phyloP scores from a whole-genome alignment of 2,888 invertebrate genomes.

The Drosophila maculinotata region DNA sequence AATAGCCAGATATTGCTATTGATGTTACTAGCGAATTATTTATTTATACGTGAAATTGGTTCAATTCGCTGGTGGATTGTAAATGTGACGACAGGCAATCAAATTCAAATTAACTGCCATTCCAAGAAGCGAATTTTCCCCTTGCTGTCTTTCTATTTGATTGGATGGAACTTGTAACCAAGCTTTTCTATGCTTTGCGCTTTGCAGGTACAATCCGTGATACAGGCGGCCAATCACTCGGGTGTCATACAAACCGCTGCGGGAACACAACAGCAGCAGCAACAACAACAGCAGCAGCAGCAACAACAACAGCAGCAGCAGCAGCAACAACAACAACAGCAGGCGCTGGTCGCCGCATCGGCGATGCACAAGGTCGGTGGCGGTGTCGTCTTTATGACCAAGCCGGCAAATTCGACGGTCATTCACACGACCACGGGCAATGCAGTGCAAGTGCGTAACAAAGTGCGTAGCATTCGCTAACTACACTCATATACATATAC shows the following conservation, averaged over 20 bases:
- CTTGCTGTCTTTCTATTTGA: background rate
- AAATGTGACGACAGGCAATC: too few relatives aligned
- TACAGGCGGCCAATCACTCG: constrained; percentile 97
- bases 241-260: constrained; percentile 98
- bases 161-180: too few relatives aligned
- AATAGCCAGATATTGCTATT: too few relatives aligned
- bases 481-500: constrained; percentile 10
- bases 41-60: too few relatives aligned
- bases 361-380: constrained; percentile 89
- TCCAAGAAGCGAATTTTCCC: background rate
- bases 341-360: constrained; percentile 87
- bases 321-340: constrained; percentile 85
- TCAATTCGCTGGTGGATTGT: too few relatives aligned
- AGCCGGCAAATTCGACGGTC: constrained; percentile 92
- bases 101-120: background rate
- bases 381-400: constrained; percentile 91
- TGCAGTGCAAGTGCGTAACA: constrained; percentile 87
- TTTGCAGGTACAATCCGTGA: constrained; percentile 95
- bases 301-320: constrained; percentile 47
- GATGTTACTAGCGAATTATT: too few relatives aligned
- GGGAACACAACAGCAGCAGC: constrained; percentile 86
- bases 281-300: constrained; percentile 47
- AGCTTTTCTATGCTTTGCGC: background rate
- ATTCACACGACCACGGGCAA: constrained; percentile 95
- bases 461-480: constrained; percentile 51